A percentile compares a stretch with the other conserved stretches of the same genome.
Conservation (phyloP, 1,140 invertebrate genomes). For the Diuraphis noxia region DNA sequence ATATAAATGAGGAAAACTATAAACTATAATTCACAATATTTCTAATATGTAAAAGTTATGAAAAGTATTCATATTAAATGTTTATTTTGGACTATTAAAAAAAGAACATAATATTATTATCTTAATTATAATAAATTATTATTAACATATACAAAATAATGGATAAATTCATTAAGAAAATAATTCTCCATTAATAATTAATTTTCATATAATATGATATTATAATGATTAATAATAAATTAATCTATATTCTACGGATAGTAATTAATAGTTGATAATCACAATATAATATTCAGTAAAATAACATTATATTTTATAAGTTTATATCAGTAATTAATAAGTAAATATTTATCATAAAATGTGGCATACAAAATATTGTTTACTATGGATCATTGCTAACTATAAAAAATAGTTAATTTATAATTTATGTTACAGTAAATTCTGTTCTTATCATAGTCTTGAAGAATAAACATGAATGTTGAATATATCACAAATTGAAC, state of each 20-base stretch:
- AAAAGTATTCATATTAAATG: not conserved
- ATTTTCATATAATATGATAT: not conserved
- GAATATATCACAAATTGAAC: not conserved
- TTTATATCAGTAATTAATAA: constrained; percentile 4
- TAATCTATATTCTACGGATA: not conserved
- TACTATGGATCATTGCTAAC: not conserved
- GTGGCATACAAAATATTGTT: not conserved
- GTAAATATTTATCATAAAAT: not conserved
- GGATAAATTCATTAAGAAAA: not conserved
- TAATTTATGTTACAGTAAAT: not conserved
- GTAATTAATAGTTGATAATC: not conserved
- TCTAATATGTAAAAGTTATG: not conserved
- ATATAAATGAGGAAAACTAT: not conserved
- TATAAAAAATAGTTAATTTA: not conserved
- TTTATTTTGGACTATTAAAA: not conserved
- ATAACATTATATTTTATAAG: constrained; percentile 7
- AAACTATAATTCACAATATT: not conserved
- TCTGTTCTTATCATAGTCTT: not conserved
- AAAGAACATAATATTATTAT: not conserved
- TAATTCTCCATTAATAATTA: constrained; percentile 1
- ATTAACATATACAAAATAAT: constrained; percentile 1
- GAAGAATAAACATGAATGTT: not conserved
- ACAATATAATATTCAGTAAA: constrained; percentile 32
- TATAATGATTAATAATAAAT: not conserved
- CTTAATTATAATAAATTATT: not conserved